Base-by-base conservation (phyloP, 1,140 invertebrate species). In the Aphaenogaster ashmeadi region DNA sequence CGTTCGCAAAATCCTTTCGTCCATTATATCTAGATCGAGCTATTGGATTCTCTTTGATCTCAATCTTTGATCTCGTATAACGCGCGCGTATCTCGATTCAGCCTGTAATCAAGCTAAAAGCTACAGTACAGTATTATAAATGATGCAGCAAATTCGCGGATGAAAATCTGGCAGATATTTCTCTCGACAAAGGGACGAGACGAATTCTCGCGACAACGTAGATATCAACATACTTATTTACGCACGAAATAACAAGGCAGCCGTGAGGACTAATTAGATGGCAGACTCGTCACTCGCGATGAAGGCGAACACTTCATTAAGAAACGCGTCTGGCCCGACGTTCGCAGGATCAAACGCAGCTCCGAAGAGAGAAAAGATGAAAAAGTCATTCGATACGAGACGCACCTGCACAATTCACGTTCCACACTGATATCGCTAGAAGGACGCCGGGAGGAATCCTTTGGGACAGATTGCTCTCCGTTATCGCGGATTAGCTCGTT, bases 331-430 rank as follows among this genome's bases (percentile, higher is more conserved):
- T 36, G 15, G 41, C 8, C 54, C 47, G 18, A 60, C 21, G 21
- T 33, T 27, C 3, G 27, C 27, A 27, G 18, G 60, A 64, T 36
- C 60, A 44, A 44, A 41, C 11, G 36, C n/a, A 54, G 8, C 3
- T 33, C n/a, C 66, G 36, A 44, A n/a, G 15, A 36, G 18, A 71
- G 18, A 33, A 54, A 62, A 6, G 8, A 52, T 3, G 21, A 47
- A 21, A 74, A n/a, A 18, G 41, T 2, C 47, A 36, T 11, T 27
- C 67, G 13, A 54, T 81, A 62, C 36, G n/a, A 56, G 50, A 79
- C 83, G 21, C 83, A 79, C 69, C 71, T 86, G 75, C 8, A 58
- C 11, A 79, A 79, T 86, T 38, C 72, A 52, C 74, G 50, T n/a
- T 52, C 11, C 36, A 44, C 62, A 44, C 66, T 44, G 50, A 79